Evolutionary conservation across 1,140 invertebrate species (phyloP), one percentile per base, ranked within the genome.

Genomic region (Babylonia areolata): DNA sequence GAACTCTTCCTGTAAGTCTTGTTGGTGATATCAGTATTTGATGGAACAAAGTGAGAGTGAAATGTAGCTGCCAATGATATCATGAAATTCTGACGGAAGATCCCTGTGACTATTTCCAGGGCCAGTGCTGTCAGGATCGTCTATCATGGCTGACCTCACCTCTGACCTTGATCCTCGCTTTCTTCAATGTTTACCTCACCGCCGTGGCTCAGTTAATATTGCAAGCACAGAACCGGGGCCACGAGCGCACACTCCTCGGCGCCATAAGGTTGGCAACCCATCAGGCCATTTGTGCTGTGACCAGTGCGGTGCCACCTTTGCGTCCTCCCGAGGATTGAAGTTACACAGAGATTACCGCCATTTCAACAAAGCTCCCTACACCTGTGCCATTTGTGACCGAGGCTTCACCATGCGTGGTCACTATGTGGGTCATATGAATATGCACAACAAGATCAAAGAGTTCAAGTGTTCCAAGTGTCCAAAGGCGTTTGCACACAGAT

Each of bases 401-500:
- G 82, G 82, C 33, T 84, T 84, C 69, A 84, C 64, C 20, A 84
- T 84, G 64, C 58, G 82, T 31, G 82, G 82, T 20, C 82, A 84
- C 69, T 84, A 73, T 23, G 39, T 73, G 33, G 82, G 82, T 39
- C 82, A 84, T 31, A 84, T 84, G 82, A 84, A 84, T 33, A 84
- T 73, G 64, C 82, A 84, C 39, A 84, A 84, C 40, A 73, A 73
- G 15, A 37, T 84, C 37, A 84, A 84, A 35, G 64, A 64, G 20
- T 84, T 84, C 39, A 23, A 84, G 51, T 84, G 82, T 39, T 37
- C 39, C 33, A 42, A 84, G 11, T 84, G 82, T 28, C 69, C 82
- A 5, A 71, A 73, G 28, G 58, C 40, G 3, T 77, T 77, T 35
- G 39, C 40, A 23, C 71, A 75, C 46, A 78, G 46, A n/a, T 58